Base-by-base conservation (phyloP, 1,140 invertebrate genomes). In the Cydia amplana region DNA sequence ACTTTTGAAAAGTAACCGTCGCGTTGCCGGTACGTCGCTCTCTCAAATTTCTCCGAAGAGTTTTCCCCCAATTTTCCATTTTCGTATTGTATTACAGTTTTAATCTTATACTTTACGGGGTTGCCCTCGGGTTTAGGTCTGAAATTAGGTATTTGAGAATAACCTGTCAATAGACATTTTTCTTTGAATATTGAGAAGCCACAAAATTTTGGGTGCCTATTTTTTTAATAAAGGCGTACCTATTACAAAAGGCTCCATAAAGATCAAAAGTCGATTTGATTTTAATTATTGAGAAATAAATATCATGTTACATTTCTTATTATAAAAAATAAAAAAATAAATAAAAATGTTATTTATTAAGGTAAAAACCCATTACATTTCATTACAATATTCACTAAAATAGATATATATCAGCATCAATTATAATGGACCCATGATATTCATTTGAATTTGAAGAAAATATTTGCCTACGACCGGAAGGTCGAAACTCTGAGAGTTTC, bases 81-180 rank as follows among this genome's bases (percentile, higher is more conserved):
- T 70, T 40, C 65, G 32, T 70, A 70, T 70, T 70, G 32, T 70
- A 70, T 36, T 70, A 70, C 65, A 70, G 65, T 70, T 43, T 70
- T 70, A 70, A 70, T 70, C 65, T 43, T 18, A n/a, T 12, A 43
- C 16, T 70, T 70, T 18, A 70, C 28, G 28, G 32, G 65, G 28
- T 32, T 36, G 7, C 65, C 65, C 25, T 67, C 16, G 25, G 14
- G 18, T 36, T 20, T 18, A 40, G 4, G 65, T 28, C 28, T 67
- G 6, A 32, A 67, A 67, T 67, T 36, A 32, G 64, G 12, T 67
- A n/a, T 67, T 32, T 67, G 64, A 25, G 28, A 36, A 23, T 23
- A 23, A 60, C 18, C 55, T 20, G 20, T 20, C 55, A 6, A 60
- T 60, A 20, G 55, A 60, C 55, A 23, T 0, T 20, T 9, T 60